A percentile compares a stretch with the other conserved stretches of the same genome.
phyloP scores from a whole-genome alignment of 1,140 invertebrate genomes.

The Subanguina moxae region DNA sequence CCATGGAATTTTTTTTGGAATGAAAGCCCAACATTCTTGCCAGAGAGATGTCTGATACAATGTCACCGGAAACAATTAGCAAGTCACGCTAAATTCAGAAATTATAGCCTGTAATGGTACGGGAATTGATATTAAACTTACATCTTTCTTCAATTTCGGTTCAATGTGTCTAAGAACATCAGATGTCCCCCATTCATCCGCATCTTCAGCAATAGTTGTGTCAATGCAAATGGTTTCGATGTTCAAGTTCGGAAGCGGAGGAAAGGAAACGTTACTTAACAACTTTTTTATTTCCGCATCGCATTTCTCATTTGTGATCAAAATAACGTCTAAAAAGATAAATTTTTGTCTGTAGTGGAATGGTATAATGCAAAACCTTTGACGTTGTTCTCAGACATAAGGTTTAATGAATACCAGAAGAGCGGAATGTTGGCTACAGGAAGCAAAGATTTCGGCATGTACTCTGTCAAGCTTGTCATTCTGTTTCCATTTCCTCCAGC shows the following conservation, averaged over 20 bases:
- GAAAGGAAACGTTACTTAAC: constrained; percentile 16
- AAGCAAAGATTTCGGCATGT: constrained; percentile 40
- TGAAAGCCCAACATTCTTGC: constrained; percentile 35
- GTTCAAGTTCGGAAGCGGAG: constrained; percentile 20
- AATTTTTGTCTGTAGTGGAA: background rate
- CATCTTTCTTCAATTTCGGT: constrained; percentile 21
- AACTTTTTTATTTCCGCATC: constrained; percentile 9
- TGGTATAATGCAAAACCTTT: constrained; percentile 21
- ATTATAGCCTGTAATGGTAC: background rate
- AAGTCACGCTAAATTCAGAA: constrained; percentile 38
- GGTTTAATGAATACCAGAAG: constrained; percentile 45
- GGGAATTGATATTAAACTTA: background rate
- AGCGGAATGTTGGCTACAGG: constrained; percentile 45
- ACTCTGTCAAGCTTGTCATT: constrained; percentile 37
- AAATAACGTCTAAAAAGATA: constrained; percentile 23
- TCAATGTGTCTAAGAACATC: constrained; percentile 36
- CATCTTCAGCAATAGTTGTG: constrained; percentile 15
- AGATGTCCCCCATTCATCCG: constrained; percentile 43
- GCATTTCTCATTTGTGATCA: constrained; percentile 30
- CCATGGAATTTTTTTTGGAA: constrained; percentile 23
- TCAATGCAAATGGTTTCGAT: constrained; percentile 33
- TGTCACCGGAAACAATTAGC: constrained; percentile 37
- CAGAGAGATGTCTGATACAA: constrained; percentile 42
- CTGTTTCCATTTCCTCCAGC: constrained; percentile 43
- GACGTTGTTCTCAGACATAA: constrained; percentile 32